These are phyloP conservation scores for Hemibagrus guttatus DNA, from an alignment of 2,797 vertebrate genomes.

Conservation along the genomic window DNA sequence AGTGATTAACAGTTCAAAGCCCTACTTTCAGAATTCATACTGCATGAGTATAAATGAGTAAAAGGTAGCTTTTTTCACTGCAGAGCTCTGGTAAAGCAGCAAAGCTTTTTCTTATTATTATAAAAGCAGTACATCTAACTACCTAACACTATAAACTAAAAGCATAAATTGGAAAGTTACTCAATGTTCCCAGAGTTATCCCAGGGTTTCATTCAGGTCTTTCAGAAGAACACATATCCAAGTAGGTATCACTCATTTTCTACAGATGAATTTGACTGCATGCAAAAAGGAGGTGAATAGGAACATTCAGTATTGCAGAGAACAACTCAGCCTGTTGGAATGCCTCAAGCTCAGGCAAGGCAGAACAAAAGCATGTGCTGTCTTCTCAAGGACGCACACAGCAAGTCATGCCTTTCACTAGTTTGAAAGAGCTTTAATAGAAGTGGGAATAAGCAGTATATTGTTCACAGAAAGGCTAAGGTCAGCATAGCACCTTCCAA, in stretches of 20 bases:
- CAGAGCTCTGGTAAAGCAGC: background rate
- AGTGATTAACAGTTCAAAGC: background rate
- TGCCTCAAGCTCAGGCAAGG: conserved; percentile 21
- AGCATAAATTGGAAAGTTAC: background rate
- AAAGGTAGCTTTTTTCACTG: background rate
- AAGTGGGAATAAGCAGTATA: conserved; percentile 28
- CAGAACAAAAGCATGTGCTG: conserved; percentile 57
- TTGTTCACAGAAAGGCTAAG: conserved; percentile 38
- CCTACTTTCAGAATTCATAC: background rate
- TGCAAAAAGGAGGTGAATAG: conserved; percentile 16
- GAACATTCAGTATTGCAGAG: background rate
- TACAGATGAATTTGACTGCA: conserved; percentile 1
- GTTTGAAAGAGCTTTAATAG: conserved; percentile 41
- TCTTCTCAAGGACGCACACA: conserved; percentile 61
- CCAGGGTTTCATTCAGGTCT: background rate
- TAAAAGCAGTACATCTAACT: background rate
- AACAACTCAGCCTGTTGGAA: conserved; percentile 21
- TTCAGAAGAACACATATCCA: background rate
- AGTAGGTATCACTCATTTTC: background rate
- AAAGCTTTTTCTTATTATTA: background rate
- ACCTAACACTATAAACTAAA: background rate
- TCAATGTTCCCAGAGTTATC: background rate
- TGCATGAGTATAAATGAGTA: background rate
- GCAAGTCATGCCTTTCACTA: conserved; percentile 37
- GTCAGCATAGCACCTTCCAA: conserved; percentile 35